Evolutionary conservation across 2,797 vertebrate genomes (phyloP), one percentile per base, ranked within the genome.

Genomic region (Luscinia megarhynchos): DNA sequence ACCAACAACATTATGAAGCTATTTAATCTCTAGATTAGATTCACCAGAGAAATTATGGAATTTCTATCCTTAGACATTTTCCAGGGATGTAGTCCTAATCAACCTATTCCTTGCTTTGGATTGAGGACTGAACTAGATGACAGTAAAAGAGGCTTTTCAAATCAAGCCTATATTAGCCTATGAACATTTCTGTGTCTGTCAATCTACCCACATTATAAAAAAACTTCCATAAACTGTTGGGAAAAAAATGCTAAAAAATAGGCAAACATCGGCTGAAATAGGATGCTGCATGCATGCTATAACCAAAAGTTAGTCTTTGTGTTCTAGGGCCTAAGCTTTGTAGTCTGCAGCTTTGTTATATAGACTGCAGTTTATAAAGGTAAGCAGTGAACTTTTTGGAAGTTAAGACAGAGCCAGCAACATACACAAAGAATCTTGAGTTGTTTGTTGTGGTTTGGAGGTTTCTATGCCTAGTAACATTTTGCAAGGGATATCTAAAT

Each of bases 261-360:
- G 7, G 4, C 12, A 41, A 59, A 15, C 3, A 10, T 34, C 32
- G 73, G 29, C 4, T 32, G 26, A 64, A 94, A 66, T n/a, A 34
- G 9, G 66, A 38, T 3, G 3, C 29, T 62, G 1, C 10, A 15
- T n/a, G 2, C 3, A 26, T 29, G 0, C 7, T 53, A 18, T 41
- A 72, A 54, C 19, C 1, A 41, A 55, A 80, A 68, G 58, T 27
- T 40, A 41, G 11, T 29, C 30, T 58, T 61, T 78, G 2, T 64
- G 12, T 87, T 89, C 4, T 66, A 26, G 8, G 22, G 8, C 8
- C 22, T 34, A 54, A 68, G 11, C 8, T 48, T 21, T 32, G n/a
- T 32, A 81, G 15, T 22, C 2, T 67, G 13, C 4, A 84, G 16
- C 17, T 81, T 10, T n/a, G 22, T 3, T 72, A 1, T 16, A n/a